Evolutionary conservation across 2,113 vertebrate species (phyloP), one percentile per base, ranked within the genome.

Genomic region (Hypocryptadius cinnamomeus): DNA sequence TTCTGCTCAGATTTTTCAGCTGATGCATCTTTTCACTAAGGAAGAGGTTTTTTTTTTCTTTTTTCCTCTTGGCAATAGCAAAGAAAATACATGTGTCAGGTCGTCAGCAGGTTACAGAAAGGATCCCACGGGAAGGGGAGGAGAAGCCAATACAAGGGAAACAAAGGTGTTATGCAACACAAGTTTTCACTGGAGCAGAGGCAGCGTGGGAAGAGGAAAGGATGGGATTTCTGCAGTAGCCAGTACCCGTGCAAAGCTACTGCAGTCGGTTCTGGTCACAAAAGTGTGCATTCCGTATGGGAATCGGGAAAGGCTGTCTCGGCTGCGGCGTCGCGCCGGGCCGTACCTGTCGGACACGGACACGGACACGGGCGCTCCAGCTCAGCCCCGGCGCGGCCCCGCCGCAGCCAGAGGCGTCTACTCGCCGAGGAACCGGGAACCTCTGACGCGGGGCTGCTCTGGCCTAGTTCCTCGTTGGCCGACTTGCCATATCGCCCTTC

Each of bases 211-310:
- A 37, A 9, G 30, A 19, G 7, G 21, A 22, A 21, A 10, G 63
- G 20, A 22, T 21, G 16, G 28, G 16, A 15, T 45, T 31, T 24
- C n/a, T 3, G 45, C 68, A 7, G 25, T 1, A 39, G 9, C 63
- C 23, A 2, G 42, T 20, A 24, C 5, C 31, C 1, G 8, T 3
- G 15, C 45, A 7, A 11, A 27, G 0, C 37, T 9, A 53, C 6
- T 45, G 19, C 69, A 7, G 51, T 4, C 15, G 5, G 28, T 11
- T 35, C 45, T 8, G 37, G 5, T 23, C 16, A 10, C 35, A 19
- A 2, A 20, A 8, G 5, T 0, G 17, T 0, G 12, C 5, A 1
- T 18, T 65, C n/a, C 4, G 5, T 5, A 8, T 0, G n/a, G 54
- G 20, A 20, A 11, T 1, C 0, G 9, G 13, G 14, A 4, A 4